Base-by-base conservation (phyloP, 2,888 invertebrate species). In the Nesidiocoris tenuis region DNA sequence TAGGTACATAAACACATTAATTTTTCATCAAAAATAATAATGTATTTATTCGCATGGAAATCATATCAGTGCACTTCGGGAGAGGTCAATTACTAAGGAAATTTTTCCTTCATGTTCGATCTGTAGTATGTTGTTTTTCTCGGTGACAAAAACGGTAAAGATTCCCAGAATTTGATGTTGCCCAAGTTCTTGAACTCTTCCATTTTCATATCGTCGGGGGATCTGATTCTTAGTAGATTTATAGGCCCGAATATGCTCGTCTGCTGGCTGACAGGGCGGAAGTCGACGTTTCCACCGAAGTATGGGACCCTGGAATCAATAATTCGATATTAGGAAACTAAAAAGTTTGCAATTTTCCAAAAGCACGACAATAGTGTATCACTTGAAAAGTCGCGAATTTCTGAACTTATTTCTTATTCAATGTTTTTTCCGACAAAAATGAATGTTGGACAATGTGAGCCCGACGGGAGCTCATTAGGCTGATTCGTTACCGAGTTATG, bases 101-200 rank as follows among this genome's bases (percentile, higher is more conserved):
- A n/a, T n/a, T n/a, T n/a, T n/a, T 39, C 39, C 3, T 12, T 39
- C 39, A 7, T 39, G 12, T 39, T 3, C 39, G 39, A 39, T 59
- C 5, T 18, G 59, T 59, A 59, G 59, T 18, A 17, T 7, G 12
- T 16, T 3, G 21, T 63, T 63, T 63, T 66, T 1, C 54, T 17
- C 7, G 2, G 66, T 0, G 39, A 39, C 25, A 66, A 22, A 17
- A 77, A 19, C 12, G 74, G 77, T 16, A 77, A 56, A 1, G 70
- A 25, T 1, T 72, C 64, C 77, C 77, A 77, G 64, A 77, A 77
- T 22, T 25, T 57, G n/a, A 66, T 64, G 61, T 76, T 67, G 9
- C 77, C 77, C 22, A 63, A 63, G 55, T 75, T 39, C 9, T 25
- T 63, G 22, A 74, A 19, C 1, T 64, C 24, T n/a, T 5, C 22